A percentile compares a stretch with the other conserved stretches of the same genome.
These are phyloP conservation scores for Melanotaenia parkinsoni DNA, from an alignment of 2,797 vertebrate species.

Conservation along the genomic window DNA sequence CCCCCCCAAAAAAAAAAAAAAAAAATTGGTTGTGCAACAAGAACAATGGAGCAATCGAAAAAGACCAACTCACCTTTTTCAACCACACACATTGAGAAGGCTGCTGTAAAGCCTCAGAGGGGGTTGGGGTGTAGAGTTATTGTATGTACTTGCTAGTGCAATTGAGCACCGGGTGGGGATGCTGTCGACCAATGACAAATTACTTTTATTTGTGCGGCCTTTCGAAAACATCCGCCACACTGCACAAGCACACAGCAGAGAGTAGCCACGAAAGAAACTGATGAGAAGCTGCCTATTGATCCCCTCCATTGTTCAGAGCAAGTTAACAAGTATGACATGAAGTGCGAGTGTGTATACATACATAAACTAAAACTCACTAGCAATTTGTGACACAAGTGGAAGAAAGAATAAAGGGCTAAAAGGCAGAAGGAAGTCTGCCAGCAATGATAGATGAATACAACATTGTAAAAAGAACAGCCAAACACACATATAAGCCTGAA, in stretches of 20 bases:
- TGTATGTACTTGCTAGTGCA: slow-evolving; percentile 45
- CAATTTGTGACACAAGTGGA: slow-evolving; percentile 16
- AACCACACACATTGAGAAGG: slow-evolving; percentile 53
- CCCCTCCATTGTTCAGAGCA: slow-evolving; percentile 26
- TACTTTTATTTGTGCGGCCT: slow-evolving; percentile 63
- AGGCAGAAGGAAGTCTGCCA: not conserved
- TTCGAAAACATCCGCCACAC: slow-evolving; percentile 45
- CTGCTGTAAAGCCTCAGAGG: slow-evolving; percentile 23
- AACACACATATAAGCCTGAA: not conserved
- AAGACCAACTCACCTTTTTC: slow-evolving; percentile 43
- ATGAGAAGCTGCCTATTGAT: slow-evolving; percentile 58
- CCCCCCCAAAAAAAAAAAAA: not conserved
- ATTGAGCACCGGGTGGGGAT: slow-evolving; percentile 51
- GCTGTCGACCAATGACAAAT: slow-evolving; percentile 67
- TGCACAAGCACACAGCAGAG: slow-evolving; percentile 42
- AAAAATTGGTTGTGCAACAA: not conserved
- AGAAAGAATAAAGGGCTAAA: not conserved
- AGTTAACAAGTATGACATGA: slow-evolving; percentile 29
- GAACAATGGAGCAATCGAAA: slow-evolving; percentile 39
- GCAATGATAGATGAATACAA: not conserved
- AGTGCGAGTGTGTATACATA: not conserved
- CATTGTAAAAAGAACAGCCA: not conserved
- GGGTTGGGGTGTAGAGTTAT: slow-evolving; percentile 6
- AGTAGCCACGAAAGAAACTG: slow-evolving; percentile 40
- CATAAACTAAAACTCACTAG: not conserved